Evolutionary conservation across 2,797 vertebrate species (phyloP).

Genomic region (Sebastiscus albofasciatus): DNA sequence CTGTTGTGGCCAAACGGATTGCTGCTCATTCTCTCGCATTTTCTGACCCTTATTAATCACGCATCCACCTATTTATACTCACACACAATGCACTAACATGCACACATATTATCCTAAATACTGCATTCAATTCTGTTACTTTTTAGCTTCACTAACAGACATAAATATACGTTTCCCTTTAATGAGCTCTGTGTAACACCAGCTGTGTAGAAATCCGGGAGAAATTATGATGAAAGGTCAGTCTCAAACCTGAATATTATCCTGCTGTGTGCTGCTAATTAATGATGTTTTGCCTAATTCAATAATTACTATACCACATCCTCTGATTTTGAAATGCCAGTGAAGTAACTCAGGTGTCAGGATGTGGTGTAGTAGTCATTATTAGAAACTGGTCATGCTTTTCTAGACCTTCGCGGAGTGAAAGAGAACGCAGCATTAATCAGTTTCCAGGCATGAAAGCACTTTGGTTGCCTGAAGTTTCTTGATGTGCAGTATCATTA

Average conservation of each 20-base stretch:
- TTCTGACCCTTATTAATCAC: conserved; percentile 55
- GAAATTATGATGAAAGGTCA: conserved; percentile 42
- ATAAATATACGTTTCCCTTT: conserved; percentile 38
- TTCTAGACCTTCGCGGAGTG: neutral
- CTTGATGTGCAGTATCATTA: conserved; percentile 40
- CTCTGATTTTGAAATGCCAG: conserved; percentile 19
- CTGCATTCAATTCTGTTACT: neutral
- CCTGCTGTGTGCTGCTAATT: conserved; percentile 22
- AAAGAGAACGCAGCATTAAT: conserved; percentile 38
- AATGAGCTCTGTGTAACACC: conserved; percentile 33
- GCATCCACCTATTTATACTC: conserved; percentile 28
- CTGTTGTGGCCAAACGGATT: conserved; percentile 27
- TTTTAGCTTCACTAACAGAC: conserved; percentile 19
- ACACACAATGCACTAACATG: neutral
- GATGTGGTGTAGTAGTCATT: conserved; percentile 8
- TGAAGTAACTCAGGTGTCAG: neutral
- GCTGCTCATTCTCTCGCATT: conserved; percentile 24
- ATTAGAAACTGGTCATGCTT: neutral
- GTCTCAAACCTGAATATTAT: conserved; percentile 18
- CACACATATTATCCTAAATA: conserved; percentile 26
- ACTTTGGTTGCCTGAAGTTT: conserved; percentile 34
- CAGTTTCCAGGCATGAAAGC: conserved; percentile 42
- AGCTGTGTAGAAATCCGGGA: conserved; percentile 16
- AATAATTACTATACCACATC: conserved; percentile 26
- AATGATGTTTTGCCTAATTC: conserved; percentile 28